Conservation (phyloP, 2,113 vertebrate genomes). For the Paralichthys olivaceus region DNA sequence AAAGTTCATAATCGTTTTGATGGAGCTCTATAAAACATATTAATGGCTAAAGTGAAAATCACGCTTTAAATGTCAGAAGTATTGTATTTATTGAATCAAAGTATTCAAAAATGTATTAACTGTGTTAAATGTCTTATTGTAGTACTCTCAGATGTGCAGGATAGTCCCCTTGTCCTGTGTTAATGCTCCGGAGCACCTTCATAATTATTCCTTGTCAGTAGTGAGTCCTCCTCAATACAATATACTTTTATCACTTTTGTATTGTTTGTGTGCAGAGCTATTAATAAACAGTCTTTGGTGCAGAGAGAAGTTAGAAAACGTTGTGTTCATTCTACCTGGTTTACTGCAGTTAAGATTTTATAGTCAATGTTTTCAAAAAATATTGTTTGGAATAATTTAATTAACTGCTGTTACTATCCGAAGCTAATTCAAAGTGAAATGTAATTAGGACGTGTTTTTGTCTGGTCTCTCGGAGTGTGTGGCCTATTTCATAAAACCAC, state of each 20-base stretch:
- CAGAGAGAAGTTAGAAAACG: background rate
- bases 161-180: too few species aligned
- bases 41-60: background rate
- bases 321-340: background rate
- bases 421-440: background rate
- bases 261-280: too few species aligned
- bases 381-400: too few species aligned
- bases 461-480: conserved; percentile 30
- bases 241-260: background rate
- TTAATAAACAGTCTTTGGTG: background rate
- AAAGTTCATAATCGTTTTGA: background rate
- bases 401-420: background rate
- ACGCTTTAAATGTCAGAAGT: background rate
- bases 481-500: conserved; percentile 24
- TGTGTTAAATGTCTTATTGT: background rate
- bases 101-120: background rate
- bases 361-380: too few species aligned
- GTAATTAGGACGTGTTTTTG: background rate
- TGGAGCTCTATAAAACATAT: background rate
- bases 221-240: too few species aligned
- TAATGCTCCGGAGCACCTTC: too few species aligned
- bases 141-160: background rate
- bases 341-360: background rate
- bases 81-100: background rate
- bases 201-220: too few species aligned